A percentile compares a stretch with the other conserved stretches of the same genome.
These are phyloP conservation scores for Protosalanx chinensis DNA, from an alignment of 2,797 vertebrate species.

Conservation along the genomic window DNA sequence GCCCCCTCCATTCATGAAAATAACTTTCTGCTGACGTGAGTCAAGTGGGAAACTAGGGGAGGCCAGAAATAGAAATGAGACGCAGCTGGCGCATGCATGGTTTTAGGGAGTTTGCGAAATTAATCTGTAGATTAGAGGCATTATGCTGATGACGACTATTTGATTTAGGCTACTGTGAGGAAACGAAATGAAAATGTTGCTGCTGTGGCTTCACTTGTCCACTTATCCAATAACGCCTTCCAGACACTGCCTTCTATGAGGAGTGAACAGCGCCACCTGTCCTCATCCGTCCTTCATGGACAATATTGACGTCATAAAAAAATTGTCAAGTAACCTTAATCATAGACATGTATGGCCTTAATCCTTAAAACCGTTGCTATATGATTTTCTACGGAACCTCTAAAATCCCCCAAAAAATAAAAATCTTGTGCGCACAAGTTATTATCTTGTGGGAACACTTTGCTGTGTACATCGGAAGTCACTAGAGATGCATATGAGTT, in stretches of 20 bases:
- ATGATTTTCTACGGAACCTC: too few species aligned
- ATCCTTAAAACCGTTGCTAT: too few species aligned
- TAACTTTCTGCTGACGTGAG: slow-evolving; percentile 83
- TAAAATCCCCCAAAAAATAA: too few species aligned
- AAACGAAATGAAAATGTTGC: not conserved
- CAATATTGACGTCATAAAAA: not conserved
- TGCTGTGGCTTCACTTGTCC: not conserved
- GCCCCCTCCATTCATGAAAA: slow-evolving; percentile 89
- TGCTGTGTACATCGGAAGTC: too few species aligned
- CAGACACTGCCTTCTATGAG: not conserved
- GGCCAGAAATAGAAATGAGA: slow-evolving; percentile 76
- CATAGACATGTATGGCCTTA: too few species aligned
- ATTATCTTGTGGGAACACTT: too few species aligned
- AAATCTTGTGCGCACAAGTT: too few species aligned
- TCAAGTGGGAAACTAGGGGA: slow-evolving; percentile 53
- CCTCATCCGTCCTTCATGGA: not conserved
- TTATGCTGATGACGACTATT: not conserved
- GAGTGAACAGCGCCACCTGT: slow-evolving; percentile 35
- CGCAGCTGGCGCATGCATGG: slow-evolving; percentile 56
- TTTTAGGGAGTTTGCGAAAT: slow-evolving; percentile 67
- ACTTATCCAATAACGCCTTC: not conserved
- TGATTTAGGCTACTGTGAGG: not conserved
- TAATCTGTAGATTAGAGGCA: slow-evolving; percentile 22
- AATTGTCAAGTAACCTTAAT: not conserved
- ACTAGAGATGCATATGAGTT: too few species aligned